Evolutionary conservation across 1,140 invertebrate genomes (phyloP).

Genomic region (Grapholita molesta): DNA sequence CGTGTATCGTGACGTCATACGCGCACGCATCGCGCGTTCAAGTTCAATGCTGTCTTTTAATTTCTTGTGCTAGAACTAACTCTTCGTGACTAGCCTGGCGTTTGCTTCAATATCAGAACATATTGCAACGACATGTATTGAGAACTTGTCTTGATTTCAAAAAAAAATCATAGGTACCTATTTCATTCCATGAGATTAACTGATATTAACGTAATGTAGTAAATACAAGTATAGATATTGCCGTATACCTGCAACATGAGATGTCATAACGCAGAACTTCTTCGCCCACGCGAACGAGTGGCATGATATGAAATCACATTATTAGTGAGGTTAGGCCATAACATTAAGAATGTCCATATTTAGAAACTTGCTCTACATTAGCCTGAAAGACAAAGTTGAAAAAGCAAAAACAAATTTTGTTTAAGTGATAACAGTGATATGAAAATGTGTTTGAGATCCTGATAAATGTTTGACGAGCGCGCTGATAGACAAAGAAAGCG

Average conservation of each 20-base stretch:
- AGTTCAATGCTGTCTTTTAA: constrained; percentile 74
- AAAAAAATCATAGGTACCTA: constrained; percentile 38
- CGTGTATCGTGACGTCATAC: constrained; percentile 58
- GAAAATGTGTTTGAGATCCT: no score
- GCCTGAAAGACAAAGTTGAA: not conserved
- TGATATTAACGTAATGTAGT: constrained; percentile 9
- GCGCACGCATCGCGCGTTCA: constrained; percentile 59
- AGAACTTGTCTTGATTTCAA: no score
- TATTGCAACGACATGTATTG: no score
- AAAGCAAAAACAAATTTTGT: not conserved
- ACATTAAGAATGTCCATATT: not conserved
- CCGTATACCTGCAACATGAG: constrained; percentile 2
- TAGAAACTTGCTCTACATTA: not conserved
- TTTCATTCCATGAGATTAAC: constrained; percentile 21
- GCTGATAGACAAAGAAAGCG: no score
- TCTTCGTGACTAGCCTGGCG: not conserved
- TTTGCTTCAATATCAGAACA: not conserved
- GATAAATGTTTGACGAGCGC: no score
- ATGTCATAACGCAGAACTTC: not conserved
- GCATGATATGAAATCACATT: constrained; percentile 5
- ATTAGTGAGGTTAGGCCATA: not conserved
- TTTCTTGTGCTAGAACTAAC: constrained; percentile 30
- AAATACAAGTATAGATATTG: not conserved
- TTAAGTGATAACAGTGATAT: no score
- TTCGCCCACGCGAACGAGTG: constrained; percentile 1